Base-by-base conservation (phyloP, 1,140 invertebrate species). In the Hestina assimilis region DNA sequence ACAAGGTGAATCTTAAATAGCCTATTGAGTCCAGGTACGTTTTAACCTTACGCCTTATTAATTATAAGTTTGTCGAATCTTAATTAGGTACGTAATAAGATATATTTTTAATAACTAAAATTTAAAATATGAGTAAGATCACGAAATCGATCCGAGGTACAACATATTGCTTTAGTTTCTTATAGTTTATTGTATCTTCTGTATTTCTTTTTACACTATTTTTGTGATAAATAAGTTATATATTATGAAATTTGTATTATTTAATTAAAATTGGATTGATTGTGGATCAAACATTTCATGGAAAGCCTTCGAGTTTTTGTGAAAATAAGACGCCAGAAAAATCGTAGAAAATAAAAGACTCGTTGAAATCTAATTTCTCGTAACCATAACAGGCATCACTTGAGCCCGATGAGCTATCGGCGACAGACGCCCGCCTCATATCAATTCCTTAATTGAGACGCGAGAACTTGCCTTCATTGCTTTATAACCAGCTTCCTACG, bases 281-380 rank as follows among this genome's bases (percentile, higher is more conserved):
- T 8, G 33, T 31, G 11, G 28, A 12, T 31, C 28, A 31, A 31
- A 9, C 11, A 3, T 31, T 31, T 12, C 2, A 2, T 9, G n/a
- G 43, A 54, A 56, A 26, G 20, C 54, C 11, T 58, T 58, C 54
- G 19, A 69, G 21, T 45, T 51, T 24, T 55, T 11, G 12, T 20
- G 28, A 14, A 26, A 59, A 51, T 45, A 83, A 80, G 75, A 65
- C 67, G 63, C 52, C 55, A 73, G 66, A 52, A 62, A 62, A 63
- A 20, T 68, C 52, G 54, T 67, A 53, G 69, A 62, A 72, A 74
- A 79, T 74, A 87, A 80, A 82, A 83, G 79, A 79, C 83, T 88
- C 72, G 84, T 89, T 89, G 78, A 89, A 85, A 89, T 89, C 89
- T 89, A 89, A 89, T 89, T 89, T 89, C 83, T 74, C 87, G 80